Evolutionary conservation across 2,113 vertebrate species (phyloP), one percentile per base, ranked within the genome.

Genomic region (Peucedramus taeniatus): DNA sequence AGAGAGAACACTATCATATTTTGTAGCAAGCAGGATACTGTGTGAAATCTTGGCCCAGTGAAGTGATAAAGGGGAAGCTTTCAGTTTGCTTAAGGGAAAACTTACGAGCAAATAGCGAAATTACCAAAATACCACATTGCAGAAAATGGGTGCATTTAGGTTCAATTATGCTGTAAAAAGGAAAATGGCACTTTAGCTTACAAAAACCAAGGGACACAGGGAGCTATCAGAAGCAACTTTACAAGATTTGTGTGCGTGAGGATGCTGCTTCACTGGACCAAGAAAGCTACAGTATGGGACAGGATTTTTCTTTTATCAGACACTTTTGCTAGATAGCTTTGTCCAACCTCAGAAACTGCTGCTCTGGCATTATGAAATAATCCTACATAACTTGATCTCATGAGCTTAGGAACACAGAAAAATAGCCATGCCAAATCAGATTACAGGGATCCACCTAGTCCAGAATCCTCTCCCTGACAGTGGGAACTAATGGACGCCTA

Each of bases 401-500:
- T 83, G 89, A 94, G 56, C 51, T 88, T 93, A 97, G 91, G 91
- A 96, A 97, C 93, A 97, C 95, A 97, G 95, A 91, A 92, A 97
- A 96, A 97, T 75, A 97, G 94, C 96, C 96, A 97, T 97, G 95
- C 96, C 96, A 97, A 95, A 97, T 97, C 95, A 95, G 94, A 97
- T 95, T 94, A 94, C 91, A 83, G 94, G 77, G 94, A 94, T 95
- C 93, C 94, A 95, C 95, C 96, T 95, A 89, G 93, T 65, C 89
- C 94, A 81, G 94, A 83, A 70, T 78, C 95, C 93, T 94, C 60
- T 96, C 93, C 74, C 96, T 94, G 94, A 89, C 96, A 93, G 93
- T 92, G 91, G 89, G 81, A 91, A 87, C 83, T 96, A 95, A 92
- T 75, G 91, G 93, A 88, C 8, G 86, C 94, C 93, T 92, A 81